phyloP scores from a whole-genome alignment of 2,113 vertebrate genomes.

The Podiceps cristatus region DNA sequence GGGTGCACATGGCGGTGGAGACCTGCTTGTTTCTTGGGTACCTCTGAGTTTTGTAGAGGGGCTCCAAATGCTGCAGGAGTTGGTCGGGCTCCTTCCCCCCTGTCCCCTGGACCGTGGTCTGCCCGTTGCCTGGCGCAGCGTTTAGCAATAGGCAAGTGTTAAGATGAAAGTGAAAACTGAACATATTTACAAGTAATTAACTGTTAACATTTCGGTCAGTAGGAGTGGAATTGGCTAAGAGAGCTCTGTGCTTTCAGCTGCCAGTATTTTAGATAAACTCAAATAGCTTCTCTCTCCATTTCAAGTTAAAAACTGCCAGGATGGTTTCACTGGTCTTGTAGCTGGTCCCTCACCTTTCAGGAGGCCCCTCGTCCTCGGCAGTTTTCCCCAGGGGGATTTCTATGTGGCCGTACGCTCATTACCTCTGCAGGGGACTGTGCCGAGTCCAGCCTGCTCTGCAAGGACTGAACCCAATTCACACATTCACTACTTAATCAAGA shows the following conservation, averaged over 20 bases:
- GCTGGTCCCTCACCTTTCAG: neutral
- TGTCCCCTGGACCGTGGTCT: neutral
- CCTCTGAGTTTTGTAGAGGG: neutral
- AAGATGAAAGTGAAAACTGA: neutral
- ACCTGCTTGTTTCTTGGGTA: neutral
- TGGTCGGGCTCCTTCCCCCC: neutral
- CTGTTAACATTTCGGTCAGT: too few species aligned
- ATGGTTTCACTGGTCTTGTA: rapidly evolving
- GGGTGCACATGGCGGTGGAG: rapidly evolving
- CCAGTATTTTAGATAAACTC: neutral
- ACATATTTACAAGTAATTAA: neutral
- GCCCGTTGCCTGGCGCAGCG: rapidly evolving
- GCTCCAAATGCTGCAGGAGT: neutral
- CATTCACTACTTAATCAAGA: neutral
- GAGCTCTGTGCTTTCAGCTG: neutral
- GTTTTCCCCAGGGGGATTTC: too few species aligned
- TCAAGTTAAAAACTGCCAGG: neutral
- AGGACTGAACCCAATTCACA: rapidly evolving
- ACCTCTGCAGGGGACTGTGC: neutral
- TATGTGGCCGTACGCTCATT: rapidly evolving
- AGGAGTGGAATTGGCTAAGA: neutral
- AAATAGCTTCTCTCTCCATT: neutral
- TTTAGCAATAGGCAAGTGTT: neutral
- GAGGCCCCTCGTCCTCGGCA: neutral
- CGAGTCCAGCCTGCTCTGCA: neutral